Conservation (phyloP, 2,888 invertebrate species). For the Chrysina gloriosa region DNA sequence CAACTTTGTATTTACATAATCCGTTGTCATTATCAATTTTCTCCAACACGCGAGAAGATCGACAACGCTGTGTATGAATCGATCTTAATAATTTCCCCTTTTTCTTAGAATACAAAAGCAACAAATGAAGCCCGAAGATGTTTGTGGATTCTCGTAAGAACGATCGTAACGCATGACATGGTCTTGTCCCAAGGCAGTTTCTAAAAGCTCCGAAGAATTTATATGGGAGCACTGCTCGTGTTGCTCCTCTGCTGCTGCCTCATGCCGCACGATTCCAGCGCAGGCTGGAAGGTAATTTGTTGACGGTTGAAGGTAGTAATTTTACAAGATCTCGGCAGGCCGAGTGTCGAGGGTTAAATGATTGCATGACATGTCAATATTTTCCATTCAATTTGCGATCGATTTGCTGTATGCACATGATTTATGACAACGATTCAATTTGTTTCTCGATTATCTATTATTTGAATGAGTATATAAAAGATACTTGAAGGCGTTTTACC, state of each 20-base stretch:
- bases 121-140: not conserved
- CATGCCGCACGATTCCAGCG: not conserved
- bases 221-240: not conserved
- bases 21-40: too few relatives aligned
- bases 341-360: slow-evolving; percentile 19
- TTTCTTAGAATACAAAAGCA: not conserved
- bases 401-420: not conserved
- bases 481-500: not conserved
- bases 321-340: slow-evolving; percentile 5
- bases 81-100: too few relatives aligned
- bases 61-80: too few relatives aligned
- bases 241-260: slow-evolving; percentile 6
- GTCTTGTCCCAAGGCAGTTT: not conserved
- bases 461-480: not conserved
- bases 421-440: slow-evolving; percentile 26
- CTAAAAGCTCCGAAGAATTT: slow-evolving; percentile 5
- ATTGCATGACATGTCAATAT: slow-evolving; percentile 21
- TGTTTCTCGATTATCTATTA: slow-evolving; percentile 7
- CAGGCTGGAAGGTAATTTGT: slow-evolving; percentile 11
- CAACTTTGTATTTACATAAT: too few relatives aligned
- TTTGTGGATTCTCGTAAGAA: not conserved
- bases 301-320: slow-evolving; percentile 3
- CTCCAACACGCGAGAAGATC: too few relatives aligned
- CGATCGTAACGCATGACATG: not conserved
- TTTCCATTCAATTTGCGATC: slow-evolving; percentile 18